Evolutionary conservation across 2,797 vertebrate species (phyloP), one percentile per base, ranked within the genome.

Genomic region (Leucoraja ocellata): DNA sequence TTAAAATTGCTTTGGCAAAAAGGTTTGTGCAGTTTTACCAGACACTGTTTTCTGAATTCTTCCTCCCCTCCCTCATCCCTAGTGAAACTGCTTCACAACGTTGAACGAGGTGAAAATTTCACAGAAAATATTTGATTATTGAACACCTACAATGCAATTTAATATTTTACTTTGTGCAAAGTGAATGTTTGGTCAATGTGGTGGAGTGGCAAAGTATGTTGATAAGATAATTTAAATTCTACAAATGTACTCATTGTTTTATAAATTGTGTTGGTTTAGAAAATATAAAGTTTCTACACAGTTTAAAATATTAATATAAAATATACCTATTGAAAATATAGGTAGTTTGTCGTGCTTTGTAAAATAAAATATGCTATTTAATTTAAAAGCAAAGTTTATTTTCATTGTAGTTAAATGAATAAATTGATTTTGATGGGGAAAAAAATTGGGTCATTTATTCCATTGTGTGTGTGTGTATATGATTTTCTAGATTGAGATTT

Each of bases 231-330:
- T 18, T 8, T 88, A 16, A 65, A 16, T 65, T 74, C 71, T 21
- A 74, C 23, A 25, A 21, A 74, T 58, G 21, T 83, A 46, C 80
- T 54, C 21, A 74, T 21, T 84, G 4, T 84, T 36, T 84, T 61
- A 13, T 54, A 28, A 79, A 61, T 58, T 61, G 39, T 61, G 46
- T 23, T 84, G 23, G 23, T 63, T 28, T 32, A 90, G 18, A 36
- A 61, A 54, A 23, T 68, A 18, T 21, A 68, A 71, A 23, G 32
- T 90, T 71, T 13, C 14, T 91, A 18, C n/a, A 39, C 65, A 28
- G 81, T 90, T 91, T 32, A 71, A 61, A 71, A 18, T 58, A 36
- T 90, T 90, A 90, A 90, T 68, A 71, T 68, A 90, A 68, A 90
- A 28, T 11, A 36, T 21, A 28, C 13, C 9, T 39, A 91, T 68